A percentile compares a stretch with the other conserved stretches of the same genome.
Evolutionary conservation across 2,888 invertebrate species (phyloP).

Genomic region (Orthosia gracilis): DNA sequence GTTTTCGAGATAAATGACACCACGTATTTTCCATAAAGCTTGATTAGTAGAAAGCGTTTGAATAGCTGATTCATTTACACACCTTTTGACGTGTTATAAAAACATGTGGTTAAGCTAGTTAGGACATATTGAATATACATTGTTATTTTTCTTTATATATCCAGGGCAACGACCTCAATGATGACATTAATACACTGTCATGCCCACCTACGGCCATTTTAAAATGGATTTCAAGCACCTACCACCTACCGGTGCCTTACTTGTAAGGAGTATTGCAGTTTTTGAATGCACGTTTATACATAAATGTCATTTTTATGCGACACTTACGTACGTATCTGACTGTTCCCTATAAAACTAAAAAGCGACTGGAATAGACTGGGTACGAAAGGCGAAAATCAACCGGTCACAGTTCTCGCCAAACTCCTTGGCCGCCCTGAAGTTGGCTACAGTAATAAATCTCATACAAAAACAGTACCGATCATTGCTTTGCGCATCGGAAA

Average conservation of each 20-base stretch:
- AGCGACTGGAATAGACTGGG: not conserved
- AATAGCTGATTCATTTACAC: not conserved
- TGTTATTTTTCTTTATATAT: not conserved
- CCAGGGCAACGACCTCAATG: conserved; percentile 38
- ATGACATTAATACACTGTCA: conserved; percentile 28
- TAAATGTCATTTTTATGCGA: not conserved
- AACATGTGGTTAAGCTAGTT: not conserved
- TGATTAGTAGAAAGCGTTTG: not conserved
- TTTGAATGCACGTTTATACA: conserved; percentile 4
- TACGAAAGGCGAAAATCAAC: not conserved
- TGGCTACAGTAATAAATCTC: too few relatives aligned
- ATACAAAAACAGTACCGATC: too few relatives aligned
- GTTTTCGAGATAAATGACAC: too few relatives aligned
- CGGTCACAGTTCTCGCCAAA: too few relatives aligned
- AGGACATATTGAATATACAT: not conserved
- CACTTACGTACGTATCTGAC: not conserved
- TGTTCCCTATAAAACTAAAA: not conserved
- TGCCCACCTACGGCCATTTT: conserved; percentile 16
- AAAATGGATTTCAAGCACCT: not conserved
- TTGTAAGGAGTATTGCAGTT: conserved; percentile 1
- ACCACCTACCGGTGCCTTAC: conserved; percentile 1
- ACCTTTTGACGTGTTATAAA: not conserved
- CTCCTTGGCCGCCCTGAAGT: too few relatives aligned
- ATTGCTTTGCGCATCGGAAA: too few relatives aligned
- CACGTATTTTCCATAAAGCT: not conserved